Evolutionary conservation across 2,888 invertebrate genomes (phyloP).

Genomic region (Adelognathus sp.): DNA sequence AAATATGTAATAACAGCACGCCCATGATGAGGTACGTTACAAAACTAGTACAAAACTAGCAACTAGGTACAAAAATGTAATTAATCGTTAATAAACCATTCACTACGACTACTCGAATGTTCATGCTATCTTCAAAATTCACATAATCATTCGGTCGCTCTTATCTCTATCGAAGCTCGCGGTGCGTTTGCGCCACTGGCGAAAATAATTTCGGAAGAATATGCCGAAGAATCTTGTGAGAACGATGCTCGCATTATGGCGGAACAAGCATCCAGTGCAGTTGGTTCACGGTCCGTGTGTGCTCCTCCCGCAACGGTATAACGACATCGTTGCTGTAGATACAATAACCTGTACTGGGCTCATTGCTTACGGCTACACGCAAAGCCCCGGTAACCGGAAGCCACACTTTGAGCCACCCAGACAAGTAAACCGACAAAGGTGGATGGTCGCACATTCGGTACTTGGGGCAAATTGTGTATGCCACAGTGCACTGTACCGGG

Average conservation of each 20-base stretch:
- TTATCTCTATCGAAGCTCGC: neutral
- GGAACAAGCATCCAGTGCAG: conserved; percentile 19
- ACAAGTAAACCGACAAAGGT: conserved; percentile 19
- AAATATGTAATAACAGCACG: conserved; percentile 79
- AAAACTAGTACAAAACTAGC: conserved; percentile 85
- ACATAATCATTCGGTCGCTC: neutral
- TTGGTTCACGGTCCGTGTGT: neutral
- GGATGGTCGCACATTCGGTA: conserved; percentile 14
- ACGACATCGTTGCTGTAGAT: conserved; percentile 37
- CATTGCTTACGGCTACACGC: neutral
- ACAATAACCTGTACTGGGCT: conserved; percentile 1
- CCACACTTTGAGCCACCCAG: conserved; percentile 14
- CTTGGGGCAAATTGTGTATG: neutral
- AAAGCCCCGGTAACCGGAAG: conserved; percentile 26
- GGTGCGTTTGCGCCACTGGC: neutral
- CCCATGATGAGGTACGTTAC: conserved; percentile 81
- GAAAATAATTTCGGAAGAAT: conserved; percentile 4
- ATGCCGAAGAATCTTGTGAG: neutral
- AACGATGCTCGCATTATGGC: conserved; percentile 4
- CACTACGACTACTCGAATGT: too few species aligned
- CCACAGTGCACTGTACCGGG: neutral
- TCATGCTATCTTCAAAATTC: neutral
- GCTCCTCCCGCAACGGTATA: conserved; percentile 16
- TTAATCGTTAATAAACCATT: conserved; percentile 76
- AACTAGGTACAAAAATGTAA: conserved; percentile 83